Percentiles rank a stretch among this genome's conserved stretches.
These are phyloP conservation scores for Stylophora pistillata DNA, from an alignment of 64 coral and sea anemone genomes.

Conservation along the genomic window DNA sequence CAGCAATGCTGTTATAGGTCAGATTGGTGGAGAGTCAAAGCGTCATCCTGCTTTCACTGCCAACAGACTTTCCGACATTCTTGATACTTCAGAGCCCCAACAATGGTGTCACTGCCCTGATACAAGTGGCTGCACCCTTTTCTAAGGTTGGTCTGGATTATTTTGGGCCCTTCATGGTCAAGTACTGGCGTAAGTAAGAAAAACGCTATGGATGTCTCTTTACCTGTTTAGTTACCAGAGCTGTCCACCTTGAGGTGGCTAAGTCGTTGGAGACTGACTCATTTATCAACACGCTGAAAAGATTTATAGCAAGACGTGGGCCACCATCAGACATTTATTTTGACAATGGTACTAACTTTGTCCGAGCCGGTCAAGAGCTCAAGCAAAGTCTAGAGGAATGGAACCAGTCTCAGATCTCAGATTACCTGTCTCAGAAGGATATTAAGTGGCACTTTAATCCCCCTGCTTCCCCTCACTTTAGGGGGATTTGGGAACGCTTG, in stretches of 20 bases:
- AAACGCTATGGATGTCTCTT: slow-evolving; percentile 56
- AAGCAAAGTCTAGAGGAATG: background rate
- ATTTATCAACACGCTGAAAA: slow-evolving; percentile 30
- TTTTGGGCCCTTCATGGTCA: slow-evolving; percentile 61
- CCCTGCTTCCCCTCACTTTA: no score
- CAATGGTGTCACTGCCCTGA: slow-evolving; percentile 54
- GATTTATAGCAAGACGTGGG: slow-evolving; percentile 41
- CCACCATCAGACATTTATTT: slow-evolving; percentile 34
- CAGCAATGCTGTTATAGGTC: no score
- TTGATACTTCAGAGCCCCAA: no score
- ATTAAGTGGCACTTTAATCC: no score
- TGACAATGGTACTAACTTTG: slow-evolving; percentile 68
- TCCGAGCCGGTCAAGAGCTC: slow-evolving; percentile 48
- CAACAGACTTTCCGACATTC: no score
- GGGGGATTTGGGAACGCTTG: no score
- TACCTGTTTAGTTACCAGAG: no score
- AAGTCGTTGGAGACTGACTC: no score
- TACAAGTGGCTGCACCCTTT: slow-evolving; percentile 33
- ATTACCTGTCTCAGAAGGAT: no score
- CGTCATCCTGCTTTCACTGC: no score
- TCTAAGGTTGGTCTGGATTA: slow-evolving; percentile 56
- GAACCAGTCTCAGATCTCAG: background rate
- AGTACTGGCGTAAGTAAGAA: slow-evolving; percentile 46
- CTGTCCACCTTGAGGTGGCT: no score
- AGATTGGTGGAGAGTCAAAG: no score